Conservation (phyloP, 2,113 vertebrate genomes). For the Carettochelys insculpta region DNA sequence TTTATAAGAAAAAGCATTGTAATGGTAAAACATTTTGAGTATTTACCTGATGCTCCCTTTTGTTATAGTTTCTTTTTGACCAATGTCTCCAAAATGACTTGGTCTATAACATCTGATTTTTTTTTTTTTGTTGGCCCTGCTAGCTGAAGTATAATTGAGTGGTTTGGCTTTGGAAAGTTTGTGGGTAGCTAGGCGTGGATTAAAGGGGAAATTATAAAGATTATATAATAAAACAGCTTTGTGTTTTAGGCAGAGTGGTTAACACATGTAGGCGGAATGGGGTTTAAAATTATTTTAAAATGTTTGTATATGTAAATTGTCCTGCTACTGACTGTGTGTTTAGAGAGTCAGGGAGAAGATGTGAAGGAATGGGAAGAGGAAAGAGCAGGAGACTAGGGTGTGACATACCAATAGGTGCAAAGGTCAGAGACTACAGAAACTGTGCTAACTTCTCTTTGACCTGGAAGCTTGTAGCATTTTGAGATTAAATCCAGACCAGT, state of each 20-base stretch:
- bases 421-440: neutral
- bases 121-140: neutral
- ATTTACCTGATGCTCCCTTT: neutral
- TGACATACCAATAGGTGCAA: neutral
- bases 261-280: neutral
- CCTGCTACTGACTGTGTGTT: neutral
- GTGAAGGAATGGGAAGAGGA: neutral
- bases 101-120: neutral
- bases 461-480: neutral
- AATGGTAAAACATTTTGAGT: neutral
- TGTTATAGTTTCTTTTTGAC: neutral
- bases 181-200: neutral
- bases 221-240: neutral
- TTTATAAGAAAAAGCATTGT: neutral
- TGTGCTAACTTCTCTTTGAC: neutral
- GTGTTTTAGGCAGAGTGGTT: neutral
- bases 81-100: neutral
- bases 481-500: neutral
- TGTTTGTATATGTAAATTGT: neutral
- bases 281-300: neutral
- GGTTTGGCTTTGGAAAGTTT: neutral
- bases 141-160: neutral
- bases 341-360: neutral
- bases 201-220: slow-evolving; percentile 6
- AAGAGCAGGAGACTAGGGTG: neutral